phyloP scores from a whole-genome alignment of 2,113 vertebrate genomes.

The Hepsetus odoe region DNA sequence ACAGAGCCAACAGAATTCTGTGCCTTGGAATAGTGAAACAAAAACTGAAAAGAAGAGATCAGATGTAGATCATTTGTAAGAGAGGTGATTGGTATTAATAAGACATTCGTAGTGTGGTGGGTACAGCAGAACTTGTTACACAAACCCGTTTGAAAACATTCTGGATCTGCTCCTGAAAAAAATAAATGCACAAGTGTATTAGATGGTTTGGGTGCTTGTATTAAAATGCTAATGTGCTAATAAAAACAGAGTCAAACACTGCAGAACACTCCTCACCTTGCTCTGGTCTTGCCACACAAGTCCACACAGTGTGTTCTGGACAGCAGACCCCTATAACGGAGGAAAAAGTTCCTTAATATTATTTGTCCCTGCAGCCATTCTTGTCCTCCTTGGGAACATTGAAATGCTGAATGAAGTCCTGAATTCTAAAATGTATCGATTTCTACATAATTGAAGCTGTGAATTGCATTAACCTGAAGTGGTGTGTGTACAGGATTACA shows the following conservation, averaged over 20 bases:
- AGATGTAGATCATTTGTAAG: no score
- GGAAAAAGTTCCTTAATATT: conserved; percentile 7
- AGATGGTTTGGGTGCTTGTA: background rate
- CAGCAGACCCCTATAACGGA: conserved; percentile 59
- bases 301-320: conserved; percentile 60
- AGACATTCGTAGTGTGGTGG: no score
- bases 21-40: conserved; percentile 79
- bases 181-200: background rate
- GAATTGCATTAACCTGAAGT: no score
- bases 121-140: background rate
- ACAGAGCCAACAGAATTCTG: conserved; percentile 70
- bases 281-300: conserved; percentile 63
- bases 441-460: no score
- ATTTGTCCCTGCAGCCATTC: no score
- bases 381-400: no score
- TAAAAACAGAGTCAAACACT: conserved; percentile 6
- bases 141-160: conserved; percentile 60
- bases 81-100: no score
- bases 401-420: no score
- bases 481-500: no score
- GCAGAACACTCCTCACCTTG: conserved; percentile 65
- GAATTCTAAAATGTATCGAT: no score
- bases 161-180: conserved; percentile 57
- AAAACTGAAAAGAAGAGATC: conserved; percentile 67
- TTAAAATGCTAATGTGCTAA: background rate